Evolutionary conservation across 2,113 vertebrate genomes (phyloP), one percentile per base, ranked within the genome.

Genomic region (Piliocolobus tephrosceles): DNA sequence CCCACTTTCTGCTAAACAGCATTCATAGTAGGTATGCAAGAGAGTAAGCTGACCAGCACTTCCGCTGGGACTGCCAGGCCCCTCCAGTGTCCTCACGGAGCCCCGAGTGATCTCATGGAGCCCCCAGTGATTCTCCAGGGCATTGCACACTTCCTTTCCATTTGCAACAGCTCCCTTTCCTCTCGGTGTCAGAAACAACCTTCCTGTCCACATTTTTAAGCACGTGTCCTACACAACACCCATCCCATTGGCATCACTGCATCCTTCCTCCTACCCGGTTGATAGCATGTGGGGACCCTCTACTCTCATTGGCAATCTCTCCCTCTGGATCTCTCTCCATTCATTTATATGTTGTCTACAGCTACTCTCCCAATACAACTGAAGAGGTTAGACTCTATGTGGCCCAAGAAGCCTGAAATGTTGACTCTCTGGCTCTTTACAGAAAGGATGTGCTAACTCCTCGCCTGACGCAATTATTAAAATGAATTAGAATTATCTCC

Each of bases 381-480:
- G 45, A 12, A 66, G 10, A 80, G 5, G 13, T 38, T 35, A 32
- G 75, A 57, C 12, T 47, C 5, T 3, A 10, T 9, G 38, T 64
- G 70, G 43, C 6, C 40, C 2, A 14, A 8, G 52, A 88, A 76
- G 72, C 55, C 64, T 81, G 52, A 70, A 47, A 86, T n/a, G 32
- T 45, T 85, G 47, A 78, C 82, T 58, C 35, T 40, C 32, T n/a
- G 32, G 3, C 43, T 40, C 90, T 75, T 66, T 30, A 20, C 10
- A 92, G 66, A 64, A 89, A 86, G 94, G 68, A 85, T 38, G 27
- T 70, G 72, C 72, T 87, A 79, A 81, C 45, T 72, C 47, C 27
- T 9, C 0, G 7, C 73, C 40, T 43, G 83, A 92, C 82, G 23
- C 70, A 85, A 94, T 76, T 68, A 57, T 8, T 79, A 79, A 89